A percentile compares a stretch with the other conserved stretches of the same genome.
Evolutionary conservation across 2,888 invertebrate species (phyloP).

Genomic region (Dynastes grantii): DNA sequence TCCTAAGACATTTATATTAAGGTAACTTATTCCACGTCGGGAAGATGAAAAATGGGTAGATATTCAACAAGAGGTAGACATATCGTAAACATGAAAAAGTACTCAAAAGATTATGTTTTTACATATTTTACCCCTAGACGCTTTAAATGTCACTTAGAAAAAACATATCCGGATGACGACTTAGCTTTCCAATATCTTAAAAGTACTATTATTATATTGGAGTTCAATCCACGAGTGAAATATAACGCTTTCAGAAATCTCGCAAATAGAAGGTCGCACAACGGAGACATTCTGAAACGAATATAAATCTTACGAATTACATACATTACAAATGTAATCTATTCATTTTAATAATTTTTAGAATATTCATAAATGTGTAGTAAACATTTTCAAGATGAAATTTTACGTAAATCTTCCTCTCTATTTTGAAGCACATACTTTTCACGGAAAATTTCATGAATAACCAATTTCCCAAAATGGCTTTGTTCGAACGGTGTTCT

Average conservation of each 20-base stretch:
- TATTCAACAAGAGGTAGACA: conserved; percentile 4
- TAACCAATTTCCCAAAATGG: conserved; percentile 16
- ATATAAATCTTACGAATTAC: too few relatives aligned
- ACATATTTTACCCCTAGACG: conserved; percentile 3
- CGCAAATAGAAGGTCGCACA: too few relatives aligned
- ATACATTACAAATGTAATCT: too few relatives aligned
- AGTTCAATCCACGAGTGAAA: background rate
- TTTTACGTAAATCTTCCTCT: too few relatives aligned
- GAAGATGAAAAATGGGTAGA: conserved; percentile 33
- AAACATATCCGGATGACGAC: background rate
- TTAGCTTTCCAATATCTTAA: conserved; percentile 19
- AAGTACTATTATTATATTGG: background rate
- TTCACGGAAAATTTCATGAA: conserved; percentile 9
- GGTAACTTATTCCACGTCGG: conserved; percentile 31
- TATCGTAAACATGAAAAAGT: conserved; percentile 18
- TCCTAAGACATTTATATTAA: conserved; percentile 1
- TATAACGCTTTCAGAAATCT: too few relatives aligned
- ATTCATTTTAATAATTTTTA: too few relatives aligned
- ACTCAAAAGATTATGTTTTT: conserved; percentile 33
- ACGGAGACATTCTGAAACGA: too few relatives aligned
- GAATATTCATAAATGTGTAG: too few relatives aligned
- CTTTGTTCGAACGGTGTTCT: background rate
- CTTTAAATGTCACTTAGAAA: conserved; percentile 17
- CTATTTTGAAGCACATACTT: background rate
- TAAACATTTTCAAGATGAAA: too few relatives aligned